Conservation (phyloP, 2,113 vertebrate genomes). For the Coreoperca whiteheadi region DNA sequence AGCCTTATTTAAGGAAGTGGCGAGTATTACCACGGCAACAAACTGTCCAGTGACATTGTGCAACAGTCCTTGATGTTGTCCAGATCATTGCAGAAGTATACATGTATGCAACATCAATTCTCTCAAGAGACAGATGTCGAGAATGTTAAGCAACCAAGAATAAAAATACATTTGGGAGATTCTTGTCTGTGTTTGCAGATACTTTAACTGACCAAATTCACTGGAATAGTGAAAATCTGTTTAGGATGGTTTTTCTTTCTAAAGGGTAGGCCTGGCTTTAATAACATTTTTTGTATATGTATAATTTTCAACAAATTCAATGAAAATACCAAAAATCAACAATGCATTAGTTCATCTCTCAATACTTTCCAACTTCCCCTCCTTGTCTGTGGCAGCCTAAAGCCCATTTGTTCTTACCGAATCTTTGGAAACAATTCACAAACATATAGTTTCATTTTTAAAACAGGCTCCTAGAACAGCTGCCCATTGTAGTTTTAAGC, state of each 20-base stretch:
- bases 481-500: not conserved
- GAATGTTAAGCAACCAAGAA: not conserved
- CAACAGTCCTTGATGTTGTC: not conserved
- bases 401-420: not conserved
- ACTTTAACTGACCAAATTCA: not conserved
- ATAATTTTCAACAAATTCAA: not conserved
- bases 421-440: not conserved
- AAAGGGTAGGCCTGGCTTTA: not conserved
- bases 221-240: not conserved
- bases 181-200: constrained; percentile 12
- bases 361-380: not conserved
- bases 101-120: not conserved
- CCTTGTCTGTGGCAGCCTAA: not conserved
- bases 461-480: not conserved
- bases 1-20: constrained; percentile 23
- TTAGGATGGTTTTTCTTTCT: not conserved
- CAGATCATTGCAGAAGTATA: constrained; percentile 2
- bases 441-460: not conserved
- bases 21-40: not conserved
- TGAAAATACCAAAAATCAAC: not conserved
- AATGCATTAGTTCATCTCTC: not conserved
- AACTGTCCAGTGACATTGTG: not conserved
- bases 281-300: not conserved
- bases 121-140: constrained; percentile 4
- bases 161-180: not conserved